phyloP scores from a whole-genome alignment of 2,797 vertebrate species.

The Parotocinclus haroldoi region DNA sequence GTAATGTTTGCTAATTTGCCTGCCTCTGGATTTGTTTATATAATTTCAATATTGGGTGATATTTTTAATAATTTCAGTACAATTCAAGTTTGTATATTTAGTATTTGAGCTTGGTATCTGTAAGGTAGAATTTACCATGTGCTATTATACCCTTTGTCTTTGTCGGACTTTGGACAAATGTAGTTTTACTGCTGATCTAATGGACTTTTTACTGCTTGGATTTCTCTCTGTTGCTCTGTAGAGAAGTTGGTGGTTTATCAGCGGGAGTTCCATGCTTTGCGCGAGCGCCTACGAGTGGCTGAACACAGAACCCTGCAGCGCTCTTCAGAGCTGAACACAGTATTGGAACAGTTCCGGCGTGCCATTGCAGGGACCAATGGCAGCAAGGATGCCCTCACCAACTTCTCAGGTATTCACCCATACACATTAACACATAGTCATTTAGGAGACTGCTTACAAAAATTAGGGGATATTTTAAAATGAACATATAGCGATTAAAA shows the following conservation, averaged over 20 bases:
- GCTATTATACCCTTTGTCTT: neutral
- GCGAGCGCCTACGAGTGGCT: conserved; percentile 92
- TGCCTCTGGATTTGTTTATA: too few relatives aligned
- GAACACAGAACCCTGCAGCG: conserved; percentile 94
- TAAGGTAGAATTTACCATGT: neutral
- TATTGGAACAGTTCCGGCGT: conserved; percentile 90
- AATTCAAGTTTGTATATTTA: neutral
- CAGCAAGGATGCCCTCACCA: conserved; percentile 83
- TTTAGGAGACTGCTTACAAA: neutral
- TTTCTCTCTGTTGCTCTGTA: conserved; percentile 46
- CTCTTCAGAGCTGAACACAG: conserved; percentile 89
- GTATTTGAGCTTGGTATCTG: too few relatives aligned
- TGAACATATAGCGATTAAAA: too few relatives aligned
- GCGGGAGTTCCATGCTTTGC: conserved; percentile 92
- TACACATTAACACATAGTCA: neutral
- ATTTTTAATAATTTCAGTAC: too few relatives aligned
- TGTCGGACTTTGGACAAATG: neutral
- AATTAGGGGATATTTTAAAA: too few relatives aligned
- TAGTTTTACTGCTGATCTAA: neutral
- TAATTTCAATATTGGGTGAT: too few relatives aligned
- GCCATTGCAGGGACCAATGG: conserved; percentile 90
- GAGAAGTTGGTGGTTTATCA: conserved; percentile 96
- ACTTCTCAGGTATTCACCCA: conserved; percentile 82
- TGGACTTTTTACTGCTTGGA: neutral
- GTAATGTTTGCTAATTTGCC: too few relatives aligned